Conservation (phyloP, 2,113 vertebrate genomes). For the Sebastes schlegelii region DNA sequence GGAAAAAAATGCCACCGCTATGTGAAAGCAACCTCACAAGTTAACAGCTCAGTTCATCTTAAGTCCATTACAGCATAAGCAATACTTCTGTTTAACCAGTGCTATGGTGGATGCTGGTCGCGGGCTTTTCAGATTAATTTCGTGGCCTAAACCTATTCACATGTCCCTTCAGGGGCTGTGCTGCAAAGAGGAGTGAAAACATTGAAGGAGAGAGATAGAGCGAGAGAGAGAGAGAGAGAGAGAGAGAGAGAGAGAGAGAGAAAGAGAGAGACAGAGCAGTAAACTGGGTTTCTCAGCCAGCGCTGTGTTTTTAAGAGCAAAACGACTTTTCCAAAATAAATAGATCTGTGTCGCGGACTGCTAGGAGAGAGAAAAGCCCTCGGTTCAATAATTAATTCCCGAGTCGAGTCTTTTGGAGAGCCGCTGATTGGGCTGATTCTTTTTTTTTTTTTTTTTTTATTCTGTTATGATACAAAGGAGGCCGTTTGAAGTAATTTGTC, state of each 20-base stretch:
- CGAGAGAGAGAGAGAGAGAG: conserved; percentile 39
- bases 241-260: neutral
- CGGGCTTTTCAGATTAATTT: conserved; percentile 66
- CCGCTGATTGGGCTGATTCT: conserved; percentile 96
- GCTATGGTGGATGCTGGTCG: conserved; percentile 46
- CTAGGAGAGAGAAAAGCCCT: conserved; percentile 89
- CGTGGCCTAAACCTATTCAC: conserved; percentile 66
- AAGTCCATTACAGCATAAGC: conserved; percentile 65
- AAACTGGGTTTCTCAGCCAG: conserved; percentile 62
- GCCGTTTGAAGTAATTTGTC: conserved; percentile 99
- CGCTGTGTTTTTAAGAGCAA: conserved; percentile 81
- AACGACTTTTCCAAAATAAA: conserved; percentile 84
- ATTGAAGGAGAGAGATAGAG: conserved; percentile 14
- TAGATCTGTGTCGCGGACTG: conserved; percentile 87
- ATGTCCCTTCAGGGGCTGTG: conserved; percentile 62
- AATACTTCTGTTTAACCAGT: conserved; percentile 63
- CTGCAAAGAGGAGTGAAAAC: conserved; percentile 61
- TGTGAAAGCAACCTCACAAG: conserved; percentile 48
- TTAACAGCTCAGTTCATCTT: conserved; percentile 69
- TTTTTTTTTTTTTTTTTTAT: conserved; percentile 90
- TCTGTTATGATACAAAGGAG: conserved; percentile 99
- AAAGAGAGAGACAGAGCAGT: neutral
- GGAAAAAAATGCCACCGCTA: conserved; percentile 16
- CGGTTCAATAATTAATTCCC: conserved; percentile 99
- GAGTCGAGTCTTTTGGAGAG: conserved; percentile 96